Evolutionary conservation across 2,888 invertebrate genomes (phyloP), one percentile per base, ranked within the genome.

Genomic region (Ceraclea dissimilis): DNA sequence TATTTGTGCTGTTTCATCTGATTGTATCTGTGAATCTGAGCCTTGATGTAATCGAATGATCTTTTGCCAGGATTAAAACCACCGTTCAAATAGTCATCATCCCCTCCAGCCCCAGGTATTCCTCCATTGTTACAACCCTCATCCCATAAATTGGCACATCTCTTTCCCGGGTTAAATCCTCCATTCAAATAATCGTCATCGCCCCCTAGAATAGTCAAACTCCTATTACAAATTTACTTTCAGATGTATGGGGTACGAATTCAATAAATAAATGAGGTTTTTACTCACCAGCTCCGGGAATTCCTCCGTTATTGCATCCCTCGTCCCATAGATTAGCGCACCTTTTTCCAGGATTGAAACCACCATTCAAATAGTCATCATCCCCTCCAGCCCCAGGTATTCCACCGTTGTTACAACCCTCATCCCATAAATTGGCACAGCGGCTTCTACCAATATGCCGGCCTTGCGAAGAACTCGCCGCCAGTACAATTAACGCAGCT

Each of bases 281-380:
- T n/a, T 8, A 46, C 22, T 5, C 56, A 62, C 59, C 59, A 11
- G 59, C 16, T 31, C 56, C 59, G 8, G 59, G 54, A 4, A 56
- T 17, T 13, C 52, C 43, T 16, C 58, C 77, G 62, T 78, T 79
- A 52, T 71, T 67, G 60, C 80, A 79, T 0, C 79, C 77, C 16
- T 79, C 80, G 62, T 79, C 80, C 70, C 79, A 78, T 69, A 78
- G 68, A 65, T 74, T 74, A 55, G 72, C 69, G 58, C 76, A 77
- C 0, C 74, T 47, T 63, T 77, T 78, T 20, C 74, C 75, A 1
- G 78, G 78, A 57, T 70, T 76, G 62, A 74, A 74, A 4, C 70
- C 72, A 1, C 73, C 73, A 43, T 68, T 70, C 10, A 78, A 62
- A 55, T 69, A 78, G 51, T 71, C 65, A 49, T 74, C 71, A 51